A percentile compares a stretch with the other conserved stretches of the same genome.
These are phyloP conservation scores for Ernsta delagoae DNA, from an alignment of 2,888 invertebrate genomes.

Conservation along the genomic window DNA sequence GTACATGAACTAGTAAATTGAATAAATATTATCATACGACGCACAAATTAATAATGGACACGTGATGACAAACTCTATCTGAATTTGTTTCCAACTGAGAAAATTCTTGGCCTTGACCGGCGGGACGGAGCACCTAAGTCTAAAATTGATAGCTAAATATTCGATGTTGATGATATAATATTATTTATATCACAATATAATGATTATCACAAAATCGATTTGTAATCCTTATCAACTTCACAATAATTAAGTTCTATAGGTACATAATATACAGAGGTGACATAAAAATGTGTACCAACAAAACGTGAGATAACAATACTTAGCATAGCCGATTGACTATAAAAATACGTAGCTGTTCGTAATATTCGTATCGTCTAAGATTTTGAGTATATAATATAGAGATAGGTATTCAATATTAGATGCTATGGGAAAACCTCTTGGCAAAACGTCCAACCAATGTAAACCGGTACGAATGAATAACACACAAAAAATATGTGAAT, in stretches of 20 bases:
- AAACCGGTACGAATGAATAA: slow-evolving; percentile 3
- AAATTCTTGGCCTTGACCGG: slow-evolving; percentile 4
- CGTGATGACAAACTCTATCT: neutral
- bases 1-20: slow-evolving; percentile 10
- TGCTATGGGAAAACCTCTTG: slow-evolving; percentile 6
- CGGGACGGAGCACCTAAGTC: neutral
- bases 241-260: slow-evolving; percentile 4
- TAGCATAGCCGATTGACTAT: neutral
- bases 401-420: neutral
- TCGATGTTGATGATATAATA: slow-evolving; percentile 7
- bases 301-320: neutral
- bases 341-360: neutral
- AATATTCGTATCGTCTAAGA: neutral
- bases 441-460: neutral
- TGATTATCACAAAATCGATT: slow-evolving; percentile 18
- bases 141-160: slow-evolving; percentile 1
- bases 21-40: neutral
- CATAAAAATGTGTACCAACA: neutral
- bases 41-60: no score
- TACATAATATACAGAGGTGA: neutral
- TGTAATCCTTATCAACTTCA: slow-evolving; percentile 5
- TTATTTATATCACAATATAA: neutral
- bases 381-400: no score
- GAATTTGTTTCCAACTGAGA: slow-evolving; percentile 13
- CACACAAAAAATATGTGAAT: neutral